Base-by-base conservation (phyloP, 2,888 invertebrate genomes). In the Scaptodrosophila latifasciaeformis region DNA sequence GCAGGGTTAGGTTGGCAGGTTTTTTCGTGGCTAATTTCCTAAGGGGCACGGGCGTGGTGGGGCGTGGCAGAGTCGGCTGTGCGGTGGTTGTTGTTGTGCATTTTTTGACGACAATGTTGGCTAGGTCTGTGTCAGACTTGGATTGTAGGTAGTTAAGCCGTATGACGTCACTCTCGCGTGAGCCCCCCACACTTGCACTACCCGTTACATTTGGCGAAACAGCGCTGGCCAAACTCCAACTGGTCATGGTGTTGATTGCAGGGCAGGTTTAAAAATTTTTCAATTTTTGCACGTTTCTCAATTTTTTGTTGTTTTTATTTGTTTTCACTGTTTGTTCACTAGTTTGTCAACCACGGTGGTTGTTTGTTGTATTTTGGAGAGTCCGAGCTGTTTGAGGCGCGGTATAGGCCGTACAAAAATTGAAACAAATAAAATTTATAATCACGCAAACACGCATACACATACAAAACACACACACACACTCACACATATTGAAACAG, bases 211-310 rank as follows among this genome's bases (percentile, higher is more conserved):
- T 77, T 35, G 71, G 59, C 57, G 75, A 77, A 46, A 69, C 71
- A 12, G 71, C 65, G 35, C 62, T 77, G 40, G 74, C 78, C 62
- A 77, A 67, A 50, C 74, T 77, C 74, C 74, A 77, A 55, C 78
- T 74, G 42, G 78, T 75, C 74, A 74, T 77, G 53, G 27, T 24
- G 45, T 13, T n/a, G n/a, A 6, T 27, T 15, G 30, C n/a, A 9
- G 17, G 15, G 9, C 29, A 29, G 30, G 44, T 46, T 55, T 29
- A 12, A 17, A 42, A 40, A 30, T 5, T 4, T 29, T 34, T 39
- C 3, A 6, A 18, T 34, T 54, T 54, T 30, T n/a, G 21, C 13
- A n/a, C n/a, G n/a, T n/a, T n/a, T n/a, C n/a, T n/a, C n/a, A n/a
- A n/a, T n/a, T n/a, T n/a, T n/a, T 37, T 42, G 19, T 6, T 10